A percentile compares a stretch with the other conserved stretches of the same genome.
phyloP scores from a whole-genome alignment of 2,888 invertebrate genomes.

The Acronicta leporina region DNA sequence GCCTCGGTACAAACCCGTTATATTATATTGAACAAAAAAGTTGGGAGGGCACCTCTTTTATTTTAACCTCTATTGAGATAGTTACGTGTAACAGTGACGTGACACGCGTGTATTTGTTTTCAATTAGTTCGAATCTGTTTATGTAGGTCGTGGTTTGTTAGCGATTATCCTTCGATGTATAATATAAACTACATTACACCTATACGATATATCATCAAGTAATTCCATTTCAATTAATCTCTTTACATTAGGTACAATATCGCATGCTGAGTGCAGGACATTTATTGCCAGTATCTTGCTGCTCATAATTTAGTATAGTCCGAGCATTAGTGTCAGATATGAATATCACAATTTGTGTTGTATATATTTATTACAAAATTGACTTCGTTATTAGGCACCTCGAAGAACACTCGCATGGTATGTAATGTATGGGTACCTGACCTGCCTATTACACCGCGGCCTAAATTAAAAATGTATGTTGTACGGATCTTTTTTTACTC shows the following conservation, averaged over 20 bases:
- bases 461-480: too few species aligned
- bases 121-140: constrained; percentile 6
- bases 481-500: too few species aligned
- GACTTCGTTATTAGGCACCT: too few species aligned
- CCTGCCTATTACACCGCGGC: too few species aligned
- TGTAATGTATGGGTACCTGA: too few species aligned
- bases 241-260: constrained; percentile 3
- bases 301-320: not conserved
- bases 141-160: not conserved
- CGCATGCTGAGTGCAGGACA: constrained; percentile 4
- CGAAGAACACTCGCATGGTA: too few species aligned
- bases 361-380: constrained; percentile 7
- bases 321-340: constrained; percentile 3
- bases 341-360: constrained; percentile 7
- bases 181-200: not conserved
- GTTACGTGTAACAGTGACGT: not conserved
- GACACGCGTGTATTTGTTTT: constrained; percentile 5
- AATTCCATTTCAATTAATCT: not conserved
- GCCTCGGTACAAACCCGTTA: constrained; percentile 66
- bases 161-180: not conserved
- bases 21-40: constrained; percentile 51
- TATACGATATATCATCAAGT: not conserved
- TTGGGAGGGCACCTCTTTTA: constrained; percentile 44
- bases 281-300: constrained; percentile 5
- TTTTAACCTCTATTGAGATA: constrained; percentile 10